These are phyloP conservation scores for Danaus plexippus DNA, from an alignment of 1,140 invertebrate species.

Conservation along the genomic window DNA sequence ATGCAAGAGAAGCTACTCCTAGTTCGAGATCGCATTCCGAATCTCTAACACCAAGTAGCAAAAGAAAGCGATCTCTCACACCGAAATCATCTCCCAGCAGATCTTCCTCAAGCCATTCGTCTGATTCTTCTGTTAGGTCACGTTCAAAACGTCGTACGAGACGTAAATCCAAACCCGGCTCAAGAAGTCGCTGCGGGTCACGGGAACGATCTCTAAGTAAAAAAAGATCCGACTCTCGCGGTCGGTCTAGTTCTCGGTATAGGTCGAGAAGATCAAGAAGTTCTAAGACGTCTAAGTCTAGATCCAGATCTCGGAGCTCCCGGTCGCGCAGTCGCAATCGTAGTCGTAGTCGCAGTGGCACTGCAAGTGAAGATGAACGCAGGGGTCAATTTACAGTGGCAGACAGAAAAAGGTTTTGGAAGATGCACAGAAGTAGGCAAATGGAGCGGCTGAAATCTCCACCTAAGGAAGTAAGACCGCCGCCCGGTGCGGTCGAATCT, in stretches of 20 bases:
- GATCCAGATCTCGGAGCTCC: constrained; percentile 38
- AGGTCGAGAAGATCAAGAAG: constrained; percentile 30
- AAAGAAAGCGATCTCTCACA: constrained; percentile 31
- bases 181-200: constrained; percentile 37
- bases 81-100: constrained; percentile 28
- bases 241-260: constrained; percentile 34
- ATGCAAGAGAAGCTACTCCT: constrained; percentile 42
- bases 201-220: constrained; percentile 33
- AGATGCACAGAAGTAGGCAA: constrained; percentile 48
- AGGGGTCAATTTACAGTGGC: constrained; percentile 61
- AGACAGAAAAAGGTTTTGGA: constrained; percentile 61
- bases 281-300: constrained; percentile 29
- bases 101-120: constrained; percentile 30
- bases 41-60: constrained; percentile 34
- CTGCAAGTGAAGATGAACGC: constrained; percentile 49
- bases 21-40: constrained; percentile 46
- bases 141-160: constrained; percentile 33
- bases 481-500: constrained; percentile 47
- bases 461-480: constrained; percentile 50
- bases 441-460: constrained; percentile 39
- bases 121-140: constrained; percentile 31
- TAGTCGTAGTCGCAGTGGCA: constrained; percentile 35
- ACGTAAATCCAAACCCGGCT: constrained; percentile 35
- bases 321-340: constrained; percentile 35
- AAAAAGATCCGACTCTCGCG: constrained; percentile 36